Conservation (phyloP, 2,888 invertebrate species). For the Lutraria lutraria region DNA sequence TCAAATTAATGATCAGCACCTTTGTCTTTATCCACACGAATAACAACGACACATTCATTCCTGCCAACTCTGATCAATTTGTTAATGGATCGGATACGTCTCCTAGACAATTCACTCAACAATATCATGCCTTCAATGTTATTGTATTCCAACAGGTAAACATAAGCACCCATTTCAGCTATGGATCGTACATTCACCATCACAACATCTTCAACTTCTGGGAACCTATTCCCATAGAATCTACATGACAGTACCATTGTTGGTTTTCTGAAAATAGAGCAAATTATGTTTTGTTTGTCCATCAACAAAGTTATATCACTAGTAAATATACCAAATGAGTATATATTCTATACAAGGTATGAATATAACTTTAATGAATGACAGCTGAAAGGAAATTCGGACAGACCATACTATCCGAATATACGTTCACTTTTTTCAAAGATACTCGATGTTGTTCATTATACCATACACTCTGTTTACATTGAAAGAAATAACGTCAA, state of each 20-base stretch:
- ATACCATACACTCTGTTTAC: background rate
- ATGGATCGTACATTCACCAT: conserved; percentile 99
- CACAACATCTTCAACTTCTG: conserved; percentile 99
- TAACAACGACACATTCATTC: conserved; percentile 99
- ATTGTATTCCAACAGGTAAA: conserved; percentile 98
- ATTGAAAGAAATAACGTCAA: background rate
- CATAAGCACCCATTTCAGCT: conserved; percentile 99
- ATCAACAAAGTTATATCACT: too few relatives aligned
- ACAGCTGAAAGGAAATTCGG: background rate
- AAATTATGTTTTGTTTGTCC: background rate
- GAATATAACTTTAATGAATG: too few relatives aligned
- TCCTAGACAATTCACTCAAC: conserved; percentile 97
- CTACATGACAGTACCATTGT: conserved; percentile 88
- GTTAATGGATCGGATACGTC: conserved; percentile 99
- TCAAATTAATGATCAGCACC: conserved; percentile 88
- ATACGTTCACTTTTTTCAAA: background rate
- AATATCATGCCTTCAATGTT: conserved; percentile 99
- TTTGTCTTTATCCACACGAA: conserved; percentile 99
- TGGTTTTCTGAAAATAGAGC: background rate
- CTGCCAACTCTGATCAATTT: conserved; percentile 99
- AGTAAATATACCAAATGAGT: too few relatives aligned
- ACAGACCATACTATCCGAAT: background rate
- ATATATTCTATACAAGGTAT: too few relatives aligned
- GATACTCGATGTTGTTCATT: background rate
- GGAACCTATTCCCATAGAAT: conserved; percentile 98